phyloP scores from a whole-genome alignment of 2,888 invertebrate genomes.

The Mythimna loreyi region DNA sequence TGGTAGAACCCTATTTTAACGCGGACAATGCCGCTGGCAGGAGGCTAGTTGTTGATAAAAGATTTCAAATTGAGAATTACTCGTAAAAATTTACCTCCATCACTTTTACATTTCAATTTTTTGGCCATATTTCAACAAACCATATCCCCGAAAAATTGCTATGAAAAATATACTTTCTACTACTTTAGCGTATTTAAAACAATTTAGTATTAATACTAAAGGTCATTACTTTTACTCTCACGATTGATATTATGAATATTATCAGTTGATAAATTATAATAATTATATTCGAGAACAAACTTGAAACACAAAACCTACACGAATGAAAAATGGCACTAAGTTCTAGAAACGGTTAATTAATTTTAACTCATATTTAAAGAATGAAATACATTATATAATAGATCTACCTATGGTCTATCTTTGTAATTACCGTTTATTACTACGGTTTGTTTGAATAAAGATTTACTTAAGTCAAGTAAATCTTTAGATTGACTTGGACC shows the following conservation, averaged over 20 bases:
- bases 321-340: background rate
- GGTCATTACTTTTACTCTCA: constrained; percentile 17
- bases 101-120: too few relatives aligned
- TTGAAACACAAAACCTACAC: constrained; percentile 40
- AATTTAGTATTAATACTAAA: constrained; percentile 6
- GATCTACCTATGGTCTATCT: too few relatives aligned
- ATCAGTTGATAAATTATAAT: constrained; percentile 13
- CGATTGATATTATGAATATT: too few relatives aligned
- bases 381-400: too few relatives aligned
- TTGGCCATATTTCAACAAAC: too few relatives aligned
- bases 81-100: background rate
- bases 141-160: background rate
- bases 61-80: background rate
- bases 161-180: background rate
- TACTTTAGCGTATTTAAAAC: background rate
- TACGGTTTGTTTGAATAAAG: too few relatives aligned
- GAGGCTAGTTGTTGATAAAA: background rate
- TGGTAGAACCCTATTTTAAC: too few relatives aligned
- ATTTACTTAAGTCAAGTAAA: too few relatives aligned
- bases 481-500: too few relatives aligned
- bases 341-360: background rate
- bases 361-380: background rate
- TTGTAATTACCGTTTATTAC: too few relatives aligned
- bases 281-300: background rate
- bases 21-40: too few relatives aligned